Base-by-base conservation (phyloP, 2,888 invertebrate genomes). In the Aplocera efformata region DNA sequence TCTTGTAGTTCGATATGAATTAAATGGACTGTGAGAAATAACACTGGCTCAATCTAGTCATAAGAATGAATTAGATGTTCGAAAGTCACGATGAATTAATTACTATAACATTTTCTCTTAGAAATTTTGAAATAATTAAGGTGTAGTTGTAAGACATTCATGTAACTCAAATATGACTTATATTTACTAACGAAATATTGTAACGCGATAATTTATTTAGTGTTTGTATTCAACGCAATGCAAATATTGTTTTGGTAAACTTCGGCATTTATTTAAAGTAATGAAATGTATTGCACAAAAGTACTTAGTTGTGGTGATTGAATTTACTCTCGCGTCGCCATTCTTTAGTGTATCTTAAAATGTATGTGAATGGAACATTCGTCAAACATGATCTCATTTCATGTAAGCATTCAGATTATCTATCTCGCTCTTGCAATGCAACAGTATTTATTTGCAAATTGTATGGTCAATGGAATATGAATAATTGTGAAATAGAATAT, bases 41-140 rank as follows among this genome's bases (percentile, higher is more conserved):
- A 67, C 68, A 81, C 85, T 86, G 86, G 83, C 86, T 88, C 86
- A 88, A 86, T 88, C 86, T 88, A 88, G 86, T 88, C 86, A 86
- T 88, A 88, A 88, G 86, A 53, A 83, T 84, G 79, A 83, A 84
- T 84, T 76, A 80, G 77, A 77, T 77, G 72, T 80, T 80, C 69
- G 71, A 70, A 77, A 73, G 78, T 80, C 81, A 76, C 67, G 66
- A 74, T 67, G 64, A 75, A 72, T 66, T 70, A 75, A 72, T 66
- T 70, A 73, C 63, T 69, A 45, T 48, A 46, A 52, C 45, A 66
- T 62, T 76, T 77, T 77, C 73, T 77, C 76, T 71, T 78, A 77
- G 69, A 71, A 71, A 68, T 72, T 74, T 78, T 79, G 66, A 71
- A 70, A 68, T 79, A 72, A 67, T 72, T 79, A 77, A 72, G 67